phyloP scores from a whole-genome alignment of 2,888 invertebrate species.

The Lampropteryx suffumata region DNA sequence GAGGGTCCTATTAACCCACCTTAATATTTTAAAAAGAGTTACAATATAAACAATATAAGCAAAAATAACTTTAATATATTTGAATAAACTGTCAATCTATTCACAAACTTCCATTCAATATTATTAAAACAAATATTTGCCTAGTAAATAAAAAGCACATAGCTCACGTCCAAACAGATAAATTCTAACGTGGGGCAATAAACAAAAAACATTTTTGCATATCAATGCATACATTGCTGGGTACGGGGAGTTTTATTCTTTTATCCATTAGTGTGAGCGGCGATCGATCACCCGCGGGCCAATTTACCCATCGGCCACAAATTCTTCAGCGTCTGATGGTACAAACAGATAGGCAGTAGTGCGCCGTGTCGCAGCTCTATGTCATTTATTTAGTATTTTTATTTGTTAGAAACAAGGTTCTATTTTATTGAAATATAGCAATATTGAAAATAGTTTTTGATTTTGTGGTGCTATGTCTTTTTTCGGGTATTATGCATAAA shows the following conservation, averaged over 20 bases:
- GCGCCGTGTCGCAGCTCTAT: constrained; percentile 40
- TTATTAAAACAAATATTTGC: constrained; percentile 7
- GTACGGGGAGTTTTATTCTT: constrained; percentile 46
- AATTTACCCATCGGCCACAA: constrained; percentile 79
- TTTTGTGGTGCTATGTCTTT: no score
- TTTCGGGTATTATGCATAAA: no score
- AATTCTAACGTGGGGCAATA: constrained; percentile 29
- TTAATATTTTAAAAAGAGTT: no score
- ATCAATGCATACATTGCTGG: constrained; percentile 58
- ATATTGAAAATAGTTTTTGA: no score
- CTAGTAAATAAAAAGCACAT: constrained; percentile 3
- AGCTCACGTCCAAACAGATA: constrained; percentile 20
- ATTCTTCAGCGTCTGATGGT: constrained; percentile 69
- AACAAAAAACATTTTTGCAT: constrained; percentile 52
- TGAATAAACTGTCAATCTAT: constrained; percentile 1
- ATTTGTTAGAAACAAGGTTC: constrained; percentile 6
- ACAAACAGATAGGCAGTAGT: constrained; percentile 62
- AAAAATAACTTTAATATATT: not conserved
- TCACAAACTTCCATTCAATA: not conserved
- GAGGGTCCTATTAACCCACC: no score
- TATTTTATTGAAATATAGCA: no score
- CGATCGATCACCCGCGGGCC: constrained; percentile 75
- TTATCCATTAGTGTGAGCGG: constrained; percentile 58
- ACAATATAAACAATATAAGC: not conserved
- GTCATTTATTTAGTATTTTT: constrained; percentile 20